Evolutionary conservation across 1,140 invertebrate species (phyloP), one percentile per base, ranked within the genome.

Genomic region (Drosophila subpulchrella): DNA sequence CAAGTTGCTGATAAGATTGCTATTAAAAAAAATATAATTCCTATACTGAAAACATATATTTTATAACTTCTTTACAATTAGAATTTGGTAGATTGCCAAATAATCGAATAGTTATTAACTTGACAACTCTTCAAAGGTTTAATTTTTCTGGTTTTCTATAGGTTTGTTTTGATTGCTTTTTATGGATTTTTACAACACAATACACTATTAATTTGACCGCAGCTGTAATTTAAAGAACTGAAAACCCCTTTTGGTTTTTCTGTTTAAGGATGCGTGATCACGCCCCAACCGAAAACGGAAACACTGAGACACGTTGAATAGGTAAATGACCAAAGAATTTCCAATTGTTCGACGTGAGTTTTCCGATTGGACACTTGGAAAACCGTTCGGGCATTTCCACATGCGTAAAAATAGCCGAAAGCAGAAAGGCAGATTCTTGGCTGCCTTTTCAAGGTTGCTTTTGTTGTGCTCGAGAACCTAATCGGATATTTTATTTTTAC

Each of bases 401-500:
- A 57, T 34, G 66, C 51, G 12, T 76, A 81, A 61, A 86, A 86
- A 86, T 86, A 86, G 78, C 36, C 36, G 12, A 61, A 73, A 73
- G 42, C 30, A 27, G 71, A 75, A 75, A 65, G 44, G 59, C 72
- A 50, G 39, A 50, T 41, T 61, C 41, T 76, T 72, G 63, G 78
- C 47, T 88, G 75, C 63, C 75, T 88, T 82, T 86, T 86, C 83
- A 86, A 86, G 83, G 83, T 86, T 86, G 83, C 83, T 76, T 76
- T 77, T 88, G 79, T 88, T 82, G 74, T 71, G 44, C 44, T 42
- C 17, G 56, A 62, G 48, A 68, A 75, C 65, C 56, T 86, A 76
- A 86, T 88, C 78, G 83, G 81, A 86, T 88, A 58, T 75, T 83
- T 68, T 85, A 85, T 78, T 86, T 85, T 81, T 88, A 88, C 72